phyloP scores from a whole-genome alignment of 2,888 invertebrate species.

The Blastobasis lacticolella region DNA sequence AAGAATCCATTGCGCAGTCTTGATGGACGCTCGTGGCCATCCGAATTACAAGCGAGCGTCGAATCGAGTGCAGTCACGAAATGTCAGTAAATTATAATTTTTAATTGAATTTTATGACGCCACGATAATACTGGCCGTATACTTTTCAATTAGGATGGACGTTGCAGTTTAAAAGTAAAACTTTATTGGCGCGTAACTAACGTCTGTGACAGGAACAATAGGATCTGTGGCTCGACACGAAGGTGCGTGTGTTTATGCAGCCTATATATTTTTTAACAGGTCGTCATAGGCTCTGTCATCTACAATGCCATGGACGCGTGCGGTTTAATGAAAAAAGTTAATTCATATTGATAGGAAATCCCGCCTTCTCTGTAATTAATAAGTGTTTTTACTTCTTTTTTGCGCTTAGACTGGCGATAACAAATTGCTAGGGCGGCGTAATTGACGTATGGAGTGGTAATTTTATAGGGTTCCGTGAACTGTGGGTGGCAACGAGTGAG shows the following conservation, averaged over 20 bases:
- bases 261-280: no score
- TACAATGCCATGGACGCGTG: background rate
- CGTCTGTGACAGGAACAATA: no score
- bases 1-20: slow-evolving; percentile 5
- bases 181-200: no score
- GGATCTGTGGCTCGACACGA: no score
- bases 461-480: slow-evolving; percentile 3
- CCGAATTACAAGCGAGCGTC: slow-evolving; percentile 39
- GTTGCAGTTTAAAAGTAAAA: no score
- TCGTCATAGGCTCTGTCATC: no score
- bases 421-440: slow-evolving; percentile 22
- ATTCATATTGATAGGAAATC: slow-evolving; percentile 26
- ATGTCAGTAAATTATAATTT: slow-evolving; percentile 14
- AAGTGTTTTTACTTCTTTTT: slow-evolving; percentile 21
- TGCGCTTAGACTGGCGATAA: slow-evolving; percentile 11
- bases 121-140: slow-evolving; percentile 1
- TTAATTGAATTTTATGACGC: slow-evolving; percentile 3
- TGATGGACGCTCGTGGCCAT: slow-evolving; percentile 45
- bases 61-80: slow-evolving; percentile 31
- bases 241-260: no score
- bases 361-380: slow-evolving; percentile 33
- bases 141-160: no score
- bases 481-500: no score
- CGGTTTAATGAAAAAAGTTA: slow-evolving; percentile 23
- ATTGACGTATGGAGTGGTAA: slow-evolving; percentile 13